These are phyloP conservation scores for Cinclus cinclus DNA, from an alignment of 2,113 vertebrate species.

Conservation along the genomic window DNA sequence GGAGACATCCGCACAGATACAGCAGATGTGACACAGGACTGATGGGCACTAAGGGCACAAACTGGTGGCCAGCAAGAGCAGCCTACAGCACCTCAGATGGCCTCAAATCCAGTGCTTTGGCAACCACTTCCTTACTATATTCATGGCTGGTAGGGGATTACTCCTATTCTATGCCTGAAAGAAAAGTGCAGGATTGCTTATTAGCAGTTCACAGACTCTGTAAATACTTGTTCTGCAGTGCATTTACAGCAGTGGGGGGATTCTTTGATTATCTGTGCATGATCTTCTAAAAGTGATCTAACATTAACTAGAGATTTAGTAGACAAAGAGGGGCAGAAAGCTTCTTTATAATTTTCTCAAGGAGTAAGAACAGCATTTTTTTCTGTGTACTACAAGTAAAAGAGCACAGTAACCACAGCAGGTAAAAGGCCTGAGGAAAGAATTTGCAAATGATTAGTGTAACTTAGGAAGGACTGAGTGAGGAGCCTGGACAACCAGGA, in stretches of 20 bases:
- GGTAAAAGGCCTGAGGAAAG: neutral
- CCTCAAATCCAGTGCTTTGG: neutral
- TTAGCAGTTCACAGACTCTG: neutral
- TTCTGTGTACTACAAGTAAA: neutral
- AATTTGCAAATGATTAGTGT: neutral
- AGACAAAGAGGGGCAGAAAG: neutral
- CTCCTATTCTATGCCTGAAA: neutral
- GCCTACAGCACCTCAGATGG: neutral
- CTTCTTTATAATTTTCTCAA: neutral
- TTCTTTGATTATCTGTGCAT: neutral
- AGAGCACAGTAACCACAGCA: neutral
- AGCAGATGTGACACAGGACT: neutral
- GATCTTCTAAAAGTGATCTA: neutral
- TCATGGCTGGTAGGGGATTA: neutral
- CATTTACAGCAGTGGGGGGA: neutral
- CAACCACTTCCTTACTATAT: neutral
- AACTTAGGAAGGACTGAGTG: neutral
- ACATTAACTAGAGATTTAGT: neutral
- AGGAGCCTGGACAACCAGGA: neutral
- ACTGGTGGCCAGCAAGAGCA: neutral
- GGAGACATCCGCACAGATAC: neutral
- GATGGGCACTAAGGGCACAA: neutral
- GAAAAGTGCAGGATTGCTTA: neutral
- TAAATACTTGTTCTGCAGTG: neutral
- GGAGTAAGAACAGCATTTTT: neutral